A percentile compares a stretch with the other conserved stretches of the same genome.
These are phyloP conservation scores for Conus ventricosus DNA, from an alignment of 1,140 invertebrate genomes.

Conservation along the genomic window DNA sequence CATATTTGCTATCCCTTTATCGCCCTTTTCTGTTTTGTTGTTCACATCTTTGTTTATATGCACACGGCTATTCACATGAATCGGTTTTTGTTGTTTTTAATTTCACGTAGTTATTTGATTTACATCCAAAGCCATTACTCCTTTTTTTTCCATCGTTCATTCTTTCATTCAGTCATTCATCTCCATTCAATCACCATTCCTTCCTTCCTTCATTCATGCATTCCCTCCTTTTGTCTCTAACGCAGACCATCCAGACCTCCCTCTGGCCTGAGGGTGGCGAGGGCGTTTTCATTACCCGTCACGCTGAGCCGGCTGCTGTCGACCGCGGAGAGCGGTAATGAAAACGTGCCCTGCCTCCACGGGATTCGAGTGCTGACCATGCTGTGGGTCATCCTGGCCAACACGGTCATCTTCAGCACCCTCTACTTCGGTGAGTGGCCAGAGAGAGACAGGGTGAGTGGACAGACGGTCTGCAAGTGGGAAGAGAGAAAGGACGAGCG, in stretches of 20 bases:
- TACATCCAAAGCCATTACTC: too few species aligned
- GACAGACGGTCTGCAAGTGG: neutral
- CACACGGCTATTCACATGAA: too few species aligned
- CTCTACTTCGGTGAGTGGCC: conserved; percentile 25
- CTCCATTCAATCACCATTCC: too few species aligned
- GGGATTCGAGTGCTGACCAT: conserved; percentile 43
- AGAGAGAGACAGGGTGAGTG: neutral
- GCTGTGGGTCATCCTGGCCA: conserved; percentile 39
- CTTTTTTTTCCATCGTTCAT: too few species aligned
- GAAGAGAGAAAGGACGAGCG: neutral
- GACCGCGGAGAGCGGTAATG: neutral
- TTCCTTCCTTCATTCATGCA: too few species aligned
- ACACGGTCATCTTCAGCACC: conserved; percentile 23
- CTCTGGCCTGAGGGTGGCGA: conserved; percentile 25
- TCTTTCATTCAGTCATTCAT: too few species aligned
- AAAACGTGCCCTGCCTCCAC: conserved; percentile 33
- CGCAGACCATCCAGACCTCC: neutral
- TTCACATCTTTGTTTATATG: too few species aligned
- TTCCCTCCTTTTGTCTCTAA: neutral
- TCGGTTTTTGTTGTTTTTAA: too few species aligned
- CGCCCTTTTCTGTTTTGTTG: too few species aligned
- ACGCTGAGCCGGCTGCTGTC: neutral
- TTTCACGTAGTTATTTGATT: too few species aligned
- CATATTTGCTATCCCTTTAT: too few species aligned
- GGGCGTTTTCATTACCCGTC: conserved; percentile 18